These are phyloP conservation scores for Sardina pilchardus DNA, from an alignment of 2,113 vertebrate species.

Conservation along the genomic window DNA sequence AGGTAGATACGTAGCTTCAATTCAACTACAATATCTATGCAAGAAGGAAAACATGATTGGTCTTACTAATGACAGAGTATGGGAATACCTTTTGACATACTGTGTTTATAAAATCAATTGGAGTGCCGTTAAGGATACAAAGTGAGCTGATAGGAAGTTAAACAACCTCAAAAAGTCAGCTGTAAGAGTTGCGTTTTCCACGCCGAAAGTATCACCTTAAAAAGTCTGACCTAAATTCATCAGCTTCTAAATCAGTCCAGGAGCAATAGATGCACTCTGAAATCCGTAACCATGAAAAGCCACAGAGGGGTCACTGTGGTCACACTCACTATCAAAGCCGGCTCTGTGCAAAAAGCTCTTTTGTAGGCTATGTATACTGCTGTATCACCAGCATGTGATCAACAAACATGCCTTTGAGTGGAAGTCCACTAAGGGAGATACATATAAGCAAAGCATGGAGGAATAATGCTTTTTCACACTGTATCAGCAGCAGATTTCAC, in stretches of 20 bases:
- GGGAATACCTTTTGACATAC: background rate
- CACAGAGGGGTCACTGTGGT: conserved; percentile 35
- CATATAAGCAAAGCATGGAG: background rate
- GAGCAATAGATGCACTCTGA: background rate
- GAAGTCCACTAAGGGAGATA: background rate
- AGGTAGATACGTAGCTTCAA: background rate
- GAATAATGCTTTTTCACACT: background rate
- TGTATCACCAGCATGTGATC: conserved; percentile 53
- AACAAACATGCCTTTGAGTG: conserved; percentile 20
- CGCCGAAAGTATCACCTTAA: background rate
- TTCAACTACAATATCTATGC: background rate
- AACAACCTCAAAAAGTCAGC: background rate
- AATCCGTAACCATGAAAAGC: background rate
- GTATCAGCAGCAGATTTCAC: background rate
- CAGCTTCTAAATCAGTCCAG: background rate
- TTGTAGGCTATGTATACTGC: conserved; percentile 33
- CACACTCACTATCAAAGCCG: conserved; percentile 40
- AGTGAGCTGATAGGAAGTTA: background rate
- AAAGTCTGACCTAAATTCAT: background rate
- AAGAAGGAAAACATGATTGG: background rate
- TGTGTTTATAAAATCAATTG: background rate
- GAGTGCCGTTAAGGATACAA: background rate
- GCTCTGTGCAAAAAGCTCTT: conserved; percentile 49
- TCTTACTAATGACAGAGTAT: background rate
- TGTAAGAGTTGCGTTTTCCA: background rate